These are phyloP conservation scores for Allygus modestus DNA, from an alignment of 2,888 invertebrate species.

Conservation along the genomic window DNA sequence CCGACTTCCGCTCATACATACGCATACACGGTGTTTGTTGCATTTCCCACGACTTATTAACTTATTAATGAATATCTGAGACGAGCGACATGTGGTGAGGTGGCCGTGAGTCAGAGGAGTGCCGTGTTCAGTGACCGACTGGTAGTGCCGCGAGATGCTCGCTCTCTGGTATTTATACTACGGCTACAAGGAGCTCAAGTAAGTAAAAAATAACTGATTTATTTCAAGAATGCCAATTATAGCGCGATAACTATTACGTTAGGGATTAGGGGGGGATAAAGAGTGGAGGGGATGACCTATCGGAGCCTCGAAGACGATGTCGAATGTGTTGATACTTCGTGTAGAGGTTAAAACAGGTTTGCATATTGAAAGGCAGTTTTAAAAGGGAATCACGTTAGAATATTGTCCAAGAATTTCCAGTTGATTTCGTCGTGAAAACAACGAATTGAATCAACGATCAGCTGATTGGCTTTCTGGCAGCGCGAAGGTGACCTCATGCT, in stretches of 20 bases:
- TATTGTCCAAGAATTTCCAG: neutral
- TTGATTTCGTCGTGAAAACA: neutral
- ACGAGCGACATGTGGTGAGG: neutral
- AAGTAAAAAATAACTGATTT: constrained; percentile 69
- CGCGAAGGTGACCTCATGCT: constrained; percentile 17
- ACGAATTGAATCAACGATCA: neutral
- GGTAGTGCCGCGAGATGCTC: constrained; percentile 72
- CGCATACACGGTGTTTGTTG: constrained; percentile 15
- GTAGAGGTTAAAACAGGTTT: neutral
- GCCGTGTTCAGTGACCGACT: neutral
- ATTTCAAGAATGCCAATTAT: constrained; percentile 53
- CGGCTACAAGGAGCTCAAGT: constrained; percentile 75
- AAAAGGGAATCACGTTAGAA: neutral
- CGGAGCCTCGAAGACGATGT: neutral
- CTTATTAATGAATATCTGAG: constrained; percentile 8
- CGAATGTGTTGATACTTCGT: neutral
- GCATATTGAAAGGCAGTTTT: neutral
- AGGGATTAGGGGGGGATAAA: neutral
- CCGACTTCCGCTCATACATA: neutral
- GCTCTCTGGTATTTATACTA: constrained; percentile 74
- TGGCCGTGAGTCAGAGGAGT: constrained; percentile 13
- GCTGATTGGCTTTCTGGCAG: constrained; percentile 10
- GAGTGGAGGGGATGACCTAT: constrained; percentile 49
- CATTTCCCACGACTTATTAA: constrained; percentile 25
- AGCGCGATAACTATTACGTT: constrained; percentile 31